A percentile compares a stretch with the other conserved stretches of the same genome.
phyloP scores from a whole-genome alignment of 1,140 invertebrate genomes.

The Calliopsis andreniformis region DNA sequence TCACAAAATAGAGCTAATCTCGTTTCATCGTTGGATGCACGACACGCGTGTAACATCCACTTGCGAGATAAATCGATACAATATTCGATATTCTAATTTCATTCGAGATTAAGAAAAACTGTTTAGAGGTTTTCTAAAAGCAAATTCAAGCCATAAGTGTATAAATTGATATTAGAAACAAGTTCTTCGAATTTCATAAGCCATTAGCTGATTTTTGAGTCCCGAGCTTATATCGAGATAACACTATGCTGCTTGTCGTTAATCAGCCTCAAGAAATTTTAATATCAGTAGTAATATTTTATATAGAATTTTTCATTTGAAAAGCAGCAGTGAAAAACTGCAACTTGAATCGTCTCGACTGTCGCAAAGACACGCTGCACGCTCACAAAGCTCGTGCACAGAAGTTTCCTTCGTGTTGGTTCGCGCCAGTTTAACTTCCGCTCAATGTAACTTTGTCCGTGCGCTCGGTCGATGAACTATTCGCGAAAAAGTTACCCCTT shows the following conservation, averaged over 20 bases:
- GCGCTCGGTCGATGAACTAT: slow-evolving; percentile 33
- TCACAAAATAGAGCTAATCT: not conserved
- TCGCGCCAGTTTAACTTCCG: slow-evolving; percentile 47
- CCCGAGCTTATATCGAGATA: no score
- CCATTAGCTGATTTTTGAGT: no score
- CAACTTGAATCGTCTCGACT: slow-evolving; percentile 15
- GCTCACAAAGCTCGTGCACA: not conserved
- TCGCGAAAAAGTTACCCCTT: slow-evolving; percentile 50
- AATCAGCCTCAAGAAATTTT: no score
- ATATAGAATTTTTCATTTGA: not conserved
- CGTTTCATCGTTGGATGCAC: not conserved
- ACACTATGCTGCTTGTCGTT: no score
- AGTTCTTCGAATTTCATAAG: no score
- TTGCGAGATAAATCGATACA: not conserved
- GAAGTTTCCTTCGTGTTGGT: slow-evolving; percentile 26
- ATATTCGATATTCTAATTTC: not conserved
- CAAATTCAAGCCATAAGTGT: no score
- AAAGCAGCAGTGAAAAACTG: not conserved
- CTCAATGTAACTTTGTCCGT: slow-evolving; percentile 33
- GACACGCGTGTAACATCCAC: not conserved
- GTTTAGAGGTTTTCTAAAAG: not conserved
- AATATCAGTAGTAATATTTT: no score
- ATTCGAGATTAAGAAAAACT: not conserved
- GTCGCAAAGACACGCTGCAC: not conserved
- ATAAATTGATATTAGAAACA: no score